Base-by-base conservation (phyloP, 2,113 vertebrate genomes). In the Erythrolamprus reginae region DNA sequence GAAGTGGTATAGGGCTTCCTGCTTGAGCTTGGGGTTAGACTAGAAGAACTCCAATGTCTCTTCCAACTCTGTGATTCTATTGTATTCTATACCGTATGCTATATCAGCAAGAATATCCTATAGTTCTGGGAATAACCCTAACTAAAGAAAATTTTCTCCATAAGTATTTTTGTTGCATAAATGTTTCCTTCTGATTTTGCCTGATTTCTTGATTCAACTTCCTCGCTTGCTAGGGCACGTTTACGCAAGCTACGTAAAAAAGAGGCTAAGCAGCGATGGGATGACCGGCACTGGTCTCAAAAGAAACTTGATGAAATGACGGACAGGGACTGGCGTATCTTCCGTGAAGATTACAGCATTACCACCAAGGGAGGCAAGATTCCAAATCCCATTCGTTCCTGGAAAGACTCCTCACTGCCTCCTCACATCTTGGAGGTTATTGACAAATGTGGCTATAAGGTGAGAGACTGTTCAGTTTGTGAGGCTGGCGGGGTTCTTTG, bases 301-400 rank as follows among this genome's bases (percentile, higher is more conserved):
- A 99, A 99, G 97, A 99, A 99, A 95, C 97, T 99, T 94, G 99
- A 99, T 0, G 99, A 99, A 96, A 99, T 99, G 99, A 99, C 98
- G 0, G 99, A 99, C 98, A 97, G 99, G 93, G 99, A 99, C 96
- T 99, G 99, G 99, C 96, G 99, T 45, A 99, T 99, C 95, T 99
- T 99, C 95, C 97, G 99, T 0, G 99, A 99, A 94, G 99, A 99
- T 92, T 99, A 99, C 95, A 99, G 98, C 96, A 99, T 99, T 96
- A 99, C 99, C 94, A 99, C 99, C 93, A 99, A 99, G 94, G 99
- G 99, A 42, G 99, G 99, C 93, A 99, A 99, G 96, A 99, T 99
- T 90, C 99, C 99, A 0, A 99, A 99, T 92, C 99, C 99, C 93
- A 99, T 99, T 96, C 98, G 99, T 90, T 99, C 98, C 97, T 99